Evolutionary conservation across 2,888 invertebrate species (phyloP).

Genomic region (Melieria crassipennis): DNA sequence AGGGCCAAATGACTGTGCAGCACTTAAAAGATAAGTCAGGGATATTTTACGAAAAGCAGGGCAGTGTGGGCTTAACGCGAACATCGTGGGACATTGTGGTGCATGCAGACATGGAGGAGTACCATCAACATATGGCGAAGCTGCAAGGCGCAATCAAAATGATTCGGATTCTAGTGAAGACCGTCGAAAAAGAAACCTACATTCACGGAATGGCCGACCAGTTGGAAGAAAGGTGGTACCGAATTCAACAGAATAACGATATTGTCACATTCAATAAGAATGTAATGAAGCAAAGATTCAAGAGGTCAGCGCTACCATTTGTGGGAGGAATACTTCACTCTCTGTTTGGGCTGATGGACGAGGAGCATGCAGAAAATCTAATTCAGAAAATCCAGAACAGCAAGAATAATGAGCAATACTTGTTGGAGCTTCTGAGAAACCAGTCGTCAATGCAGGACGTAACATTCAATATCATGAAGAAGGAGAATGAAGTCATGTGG

Average conservation of each 20-base stretch:
- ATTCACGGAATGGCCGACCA: not conserved
- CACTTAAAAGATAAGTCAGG: too few species aligned
- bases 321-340: constrained; percentile 9
- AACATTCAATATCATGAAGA: constrained; percentile 7
- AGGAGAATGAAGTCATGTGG: not conserved
- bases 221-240: not conserved
- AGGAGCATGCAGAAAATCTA: constrained; percentile 12
- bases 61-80: not conserved
- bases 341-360: constrained; percentile 23
- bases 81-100: too few species aligned
- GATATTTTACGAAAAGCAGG: too few species aligned
- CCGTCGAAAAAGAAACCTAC: not conserved
- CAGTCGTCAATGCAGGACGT: constrained; percentile 18
- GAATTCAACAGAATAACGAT: not conserved
- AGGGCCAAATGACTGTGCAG: too few species aligned
- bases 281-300: not conserved
- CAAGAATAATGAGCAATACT: not conserved
- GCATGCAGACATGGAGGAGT: constrained; percentile 5
- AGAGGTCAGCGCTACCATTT: constrained; percentile 15
- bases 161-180: not conserved
- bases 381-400: not conserved
- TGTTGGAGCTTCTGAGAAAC: not conserved
- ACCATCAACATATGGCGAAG: constrained; percentile 3
- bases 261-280: not conserved
- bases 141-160: not conserved